Base-by-base conservation (phyloP, 2,797 vertebrate species). In the Enoplosus armatus region DNA sequence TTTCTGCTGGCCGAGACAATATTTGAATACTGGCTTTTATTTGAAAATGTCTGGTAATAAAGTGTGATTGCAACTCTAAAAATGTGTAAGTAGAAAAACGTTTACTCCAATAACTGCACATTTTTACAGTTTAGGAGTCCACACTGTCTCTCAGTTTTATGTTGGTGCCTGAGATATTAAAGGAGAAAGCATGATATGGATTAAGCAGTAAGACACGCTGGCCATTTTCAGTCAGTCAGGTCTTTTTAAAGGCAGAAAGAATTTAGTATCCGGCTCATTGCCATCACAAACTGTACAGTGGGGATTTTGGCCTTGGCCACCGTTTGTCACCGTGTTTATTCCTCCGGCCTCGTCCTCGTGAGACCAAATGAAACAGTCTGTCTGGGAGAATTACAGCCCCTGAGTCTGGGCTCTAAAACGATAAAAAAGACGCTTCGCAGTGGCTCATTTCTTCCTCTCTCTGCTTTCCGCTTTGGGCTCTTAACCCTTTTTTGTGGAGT, bases 371-470 rank as follows among this genome's bases (percentile, higher is more conserved):
- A 78, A 82, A 66, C 47, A 0, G 74, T 72, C 47, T 74, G 76
- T 68, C 71, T 64, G 71, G 58, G 29, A 59, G 72, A 81, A 20
- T 84, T 80, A 81, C 79, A 62, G 73, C 59, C 72, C 18, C 29
- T 0, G n/a, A 72, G 78, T 74, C 65, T 20, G 10, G 47, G 75
- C 59, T 73, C 55, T 20, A 7, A 70, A 51, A 16, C n/a, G 0
- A 61, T 65, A 31, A 67, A 65, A 35, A 48, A 22, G 56, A 45
- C 18, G 12, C 47, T 65, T 47, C 1, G 24, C 11, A 27, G 56
- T 26, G 48, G 37, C 71, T 83, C 65, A 41, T 84, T 77, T 80
- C 81, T 69, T 76, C 45, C 24, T 60, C 35, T 63, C 41, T 37
- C 22, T 37, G 29, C 75, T 66, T 48, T 58, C 68, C 41, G 64